These are phyloP conservation scores for Andrena camellia DNA, from an alignment of 2,888 invertebrate species.

Conservation along the genomic window DNA sequence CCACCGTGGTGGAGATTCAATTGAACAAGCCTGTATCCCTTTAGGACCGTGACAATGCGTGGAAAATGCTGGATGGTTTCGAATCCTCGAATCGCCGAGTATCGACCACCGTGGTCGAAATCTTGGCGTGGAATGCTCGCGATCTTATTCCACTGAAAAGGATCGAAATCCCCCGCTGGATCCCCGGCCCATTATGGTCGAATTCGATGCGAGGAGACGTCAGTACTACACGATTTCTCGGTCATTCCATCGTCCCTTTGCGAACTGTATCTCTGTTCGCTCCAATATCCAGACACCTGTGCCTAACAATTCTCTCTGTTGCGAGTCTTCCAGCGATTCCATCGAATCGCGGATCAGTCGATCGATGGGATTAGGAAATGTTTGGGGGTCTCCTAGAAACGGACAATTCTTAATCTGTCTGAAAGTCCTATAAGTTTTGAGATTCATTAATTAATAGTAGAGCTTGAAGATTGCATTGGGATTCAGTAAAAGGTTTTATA, in stretches of 20 bases:
- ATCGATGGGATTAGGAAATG: background rate
- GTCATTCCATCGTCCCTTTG: constrained; percentile 41
- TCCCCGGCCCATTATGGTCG: constrained; percentile 52
- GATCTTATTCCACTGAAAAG: constrained; percentile 47
- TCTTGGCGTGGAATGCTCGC: constrained; percentile 43
- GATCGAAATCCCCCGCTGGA: constrained; percentile 48
- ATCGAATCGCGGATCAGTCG: background rate
- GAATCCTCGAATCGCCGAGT: constrained; percentile 28
- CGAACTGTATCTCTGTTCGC: constrained; percentile 16
- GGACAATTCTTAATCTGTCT: too few species aligned
- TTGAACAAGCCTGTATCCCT: constrained; percentile 43
- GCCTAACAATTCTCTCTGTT: background rate
- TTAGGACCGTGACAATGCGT: constrained; percentile 48
- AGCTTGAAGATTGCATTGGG: too few species aligned
- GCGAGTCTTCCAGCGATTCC: background rate
- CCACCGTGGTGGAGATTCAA: constrained; percentile 59
- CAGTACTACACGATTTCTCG: constrained; percentile 44
- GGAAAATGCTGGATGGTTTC: constrained; percentile 24
- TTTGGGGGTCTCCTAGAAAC: too few species aligned
- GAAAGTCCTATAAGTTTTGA: too few species aligned
- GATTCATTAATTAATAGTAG: too few species aligned
- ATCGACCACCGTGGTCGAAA: constrained; percentile 36
- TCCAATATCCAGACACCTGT: constrained; percentile 35
- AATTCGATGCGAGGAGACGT: constrained; percentile 25
- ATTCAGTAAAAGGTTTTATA: too few species aligned